Percentiles rank a stretch among this genome's conserved stretches.
phyloP scores from a whole-genome alignment of 2,888 invertebrate genomes.

The Limenitis arthemis region DNA sequence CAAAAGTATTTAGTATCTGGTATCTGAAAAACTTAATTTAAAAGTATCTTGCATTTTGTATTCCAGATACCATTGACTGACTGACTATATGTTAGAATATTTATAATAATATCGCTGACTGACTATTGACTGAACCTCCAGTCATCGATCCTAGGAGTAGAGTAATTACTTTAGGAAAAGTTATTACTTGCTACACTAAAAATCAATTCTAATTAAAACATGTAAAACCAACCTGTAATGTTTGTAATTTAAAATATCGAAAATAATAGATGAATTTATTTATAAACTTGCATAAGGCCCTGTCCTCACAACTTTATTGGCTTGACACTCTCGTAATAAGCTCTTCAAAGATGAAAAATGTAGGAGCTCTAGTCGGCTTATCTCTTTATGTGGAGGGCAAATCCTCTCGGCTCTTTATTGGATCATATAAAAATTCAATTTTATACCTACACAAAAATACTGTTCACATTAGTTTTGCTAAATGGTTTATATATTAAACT shows the following conservation, averaged over 20 bases:
- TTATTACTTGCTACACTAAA: neutral
- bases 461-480: neutral
- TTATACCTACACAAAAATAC: neutral
- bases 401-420: constrained; percentile 3
- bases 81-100: no score
- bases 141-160: no score
- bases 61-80: no score
- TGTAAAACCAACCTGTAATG: neutral
- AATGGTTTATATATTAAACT: neutral
- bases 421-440: constrained; percentile 4
- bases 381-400: constrained; percentile 7
- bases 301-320: neutral
- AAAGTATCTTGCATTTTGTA: no score
- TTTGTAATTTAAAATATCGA: neutral
- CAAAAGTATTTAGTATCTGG: no score
- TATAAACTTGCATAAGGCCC: neutral
- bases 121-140: no score
- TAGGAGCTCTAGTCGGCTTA: constrained; percentile 11
- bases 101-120: no score
- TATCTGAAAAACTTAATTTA: no score
- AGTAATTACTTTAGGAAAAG: no score
- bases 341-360: constrained; percentile 12
- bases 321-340: constrained; percentile 7
- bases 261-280: no score
- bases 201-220: no score